Base-by-base conservation (phyloP, 2,797 vertebrate genomes). In the Lacerta bilineata region DNA sequence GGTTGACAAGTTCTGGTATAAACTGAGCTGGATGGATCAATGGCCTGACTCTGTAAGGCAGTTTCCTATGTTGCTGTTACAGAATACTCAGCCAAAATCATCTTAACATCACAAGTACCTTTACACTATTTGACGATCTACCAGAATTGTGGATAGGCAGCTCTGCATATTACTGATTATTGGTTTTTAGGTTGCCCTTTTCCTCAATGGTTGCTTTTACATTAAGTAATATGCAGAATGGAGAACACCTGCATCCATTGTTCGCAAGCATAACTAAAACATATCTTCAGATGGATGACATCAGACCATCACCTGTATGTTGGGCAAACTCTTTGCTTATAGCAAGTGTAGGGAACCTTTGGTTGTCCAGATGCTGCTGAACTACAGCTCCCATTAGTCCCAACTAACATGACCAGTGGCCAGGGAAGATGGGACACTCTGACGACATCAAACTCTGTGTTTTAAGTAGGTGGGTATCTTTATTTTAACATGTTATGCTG, bases 141-240 rank as follows among this genome's bases (percentile, higher is more conserved):
- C 23, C 59, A 27, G 61, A 78, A 72, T 17, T 23, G 41, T 72
- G 41, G 20, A 8, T 41, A 68, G 68, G 41, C 50, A 79, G 83
- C 89, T 76, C 69, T 83, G 23, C 43, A n/a, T 87, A 2, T 17
- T 55, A 76, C 18, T 74, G 66, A 71, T 85, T 89, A 69, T 46
- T 13, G 92, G 80, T 27, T 55, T 89, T 59, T 87, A 87, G 92
- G 88, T 89, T 91, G 81, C 82, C 87, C 91, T 76, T 78, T 80
- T 86, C 43, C 4, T 9, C 78, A 83, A 3, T 0, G 88, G 64
- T 55, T 83, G 15, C 41, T 92, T 90, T 86, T 46, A 79, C 61
- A n/a, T 86, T 39, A 39, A 75, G 71, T 85, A 27, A 1, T 90
- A 69, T 87, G 5, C 50, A 72, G 27, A 83, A 1, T 59, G 6